Base-by-base conservation (phyloP, 2,113 vertebrate species). In the Siphamia tubifer region DNA sequence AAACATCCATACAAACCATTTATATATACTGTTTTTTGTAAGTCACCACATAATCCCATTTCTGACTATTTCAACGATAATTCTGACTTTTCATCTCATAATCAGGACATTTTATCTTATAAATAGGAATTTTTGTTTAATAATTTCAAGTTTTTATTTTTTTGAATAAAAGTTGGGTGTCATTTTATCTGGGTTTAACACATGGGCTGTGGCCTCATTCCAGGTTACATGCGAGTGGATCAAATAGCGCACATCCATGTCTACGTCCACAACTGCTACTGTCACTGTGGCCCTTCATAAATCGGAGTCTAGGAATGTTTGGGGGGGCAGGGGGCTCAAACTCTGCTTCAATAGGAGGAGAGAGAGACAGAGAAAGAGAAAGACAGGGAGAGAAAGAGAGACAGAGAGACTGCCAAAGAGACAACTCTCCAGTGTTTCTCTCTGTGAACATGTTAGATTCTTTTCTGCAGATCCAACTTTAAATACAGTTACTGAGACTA, bases 361-460 rank as follows among this genome's bases (percentile, higher is more conserved):
- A n/a, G n/a, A n/a, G n/a, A n/a, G n/a, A n/a, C n/a, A n/a, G n/a
- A n/a, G n/a, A n/a, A n/a, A n/a, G n/a, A n/a, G n/a, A n/a, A n/a
- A n/a, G n/a, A n/a, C n/a, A n/a, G n/a, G n/a, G n/a, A n/a, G n/a
- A n/a, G n/a, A n/a, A n/a, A n/a, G n/a, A n/a, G n/a, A n/a, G n/a
- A n/a, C n/a, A n/a, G n/a, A n/a, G n/a, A 91, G 91, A 89, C 92
- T 92, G 91, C 92, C 91, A 93, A 91, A 92, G 86, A 93, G 92
- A 93, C 91, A 93, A 93, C 92, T 93, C 85, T 60, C 75, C 72
- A 68, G 31, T 51, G 57, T 85, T 80, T 72, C 81, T 83, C 85
- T 85, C 79, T 81, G 68, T 74, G 23, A 58, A 70, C 56, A 81
- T 79, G 83, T 83, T 88, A 88, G 82, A 88, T 83, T 77, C 79